phyloP scores from a whole-genome alignment of 2,797 vertebrate species.

The Natrix natrix region DNA sequence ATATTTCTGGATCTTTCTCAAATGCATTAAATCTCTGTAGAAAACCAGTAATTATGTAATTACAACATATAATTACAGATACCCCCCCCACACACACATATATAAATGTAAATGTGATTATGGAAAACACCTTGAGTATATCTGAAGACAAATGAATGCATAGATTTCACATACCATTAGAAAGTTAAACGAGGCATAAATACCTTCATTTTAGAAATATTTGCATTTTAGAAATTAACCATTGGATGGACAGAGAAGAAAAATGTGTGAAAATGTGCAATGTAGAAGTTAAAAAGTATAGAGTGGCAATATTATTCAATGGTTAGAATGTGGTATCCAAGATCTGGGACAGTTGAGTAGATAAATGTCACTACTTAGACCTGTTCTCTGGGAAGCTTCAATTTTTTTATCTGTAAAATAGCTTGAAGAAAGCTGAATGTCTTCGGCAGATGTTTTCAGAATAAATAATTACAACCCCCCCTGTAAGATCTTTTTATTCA shows the following conservation, averaged over 20 bases:
- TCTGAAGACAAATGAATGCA: not conserved
- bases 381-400: not conserved
- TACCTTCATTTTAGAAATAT: not conserved
- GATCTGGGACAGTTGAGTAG: not conserved
- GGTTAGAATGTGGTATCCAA: not conserved
- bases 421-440: not conserved
- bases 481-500: not conserved
- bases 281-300: not conserved
- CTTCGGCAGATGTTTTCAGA: not conserved
- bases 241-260: not conserved
- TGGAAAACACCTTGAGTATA: not conserved
- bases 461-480: not conserved
- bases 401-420: not conserved
- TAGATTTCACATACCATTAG: not conserved
- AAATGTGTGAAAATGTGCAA: not conserved
- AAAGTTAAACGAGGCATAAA: not conserved
- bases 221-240: not conserved
- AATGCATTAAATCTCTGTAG: not conserved
- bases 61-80: not conserved
- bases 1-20: not conserved
- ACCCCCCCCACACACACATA: too few relatives aligned
- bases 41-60: not conserved
- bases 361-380: not conserved
- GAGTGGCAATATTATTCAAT: not conserved
- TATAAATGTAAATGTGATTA: not conserved